phyloP scores from a whole-genome alignment of 2,888 invertebrate genomes.

The Bedellia somnulentella region DNA sequence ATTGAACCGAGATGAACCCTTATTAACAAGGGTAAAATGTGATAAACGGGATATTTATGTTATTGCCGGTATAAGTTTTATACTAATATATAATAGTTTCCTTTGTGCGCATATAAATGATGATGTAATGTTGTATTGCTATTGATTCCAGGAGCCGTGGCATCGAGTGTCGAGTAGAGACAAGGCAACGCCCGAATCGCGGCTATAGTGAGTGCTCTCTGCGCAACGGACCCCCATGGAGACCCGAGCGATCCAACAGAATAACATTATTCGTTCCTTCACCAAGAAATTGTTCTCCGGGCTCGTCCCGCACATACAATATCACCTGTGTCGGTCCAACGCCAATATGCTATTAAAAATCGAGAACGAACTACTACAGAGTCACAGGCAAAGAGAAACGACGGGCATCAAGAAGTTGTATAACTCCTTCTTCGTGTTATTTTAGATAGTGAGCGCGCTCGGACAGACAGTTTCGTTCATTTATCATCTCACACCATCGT shows the following conservation, averaged over 20 bases:
- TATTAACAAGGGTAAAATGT: no score
- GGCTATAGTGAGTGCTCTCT: slow-evolving; percentile 3
- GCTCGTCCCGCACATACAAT: slow-evolving; percentile 28
- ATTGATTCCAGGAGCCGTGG: slow-evolving; percentile 52
- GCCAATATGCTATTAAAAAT: slow-evolving; percentile 70
- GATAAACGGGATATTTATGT: no score
- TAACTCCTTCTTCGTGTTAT: slow-evolving; percentile 85
- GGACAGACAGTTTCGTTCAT: slow-evolving; percentile 14
- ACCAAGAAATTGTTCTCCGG: slow-evolving; percentile 26
- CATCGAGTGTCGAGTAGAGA: no score
- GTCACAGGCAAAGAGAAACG: slow-evolving; percentile 80
- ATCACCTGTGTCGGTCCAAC: slow-evolving; percentile 28
- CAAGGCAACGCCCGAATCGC: neutral
- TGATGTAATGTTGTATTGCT: no score
- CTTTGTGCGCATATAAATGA: no score
- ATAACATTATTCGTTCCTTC: slow-evolving; percentile 30
- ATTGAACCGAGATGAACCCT: no score
- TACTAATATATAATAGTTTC: no score
- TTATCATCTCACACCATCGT: slow-evolving; percentile 22
- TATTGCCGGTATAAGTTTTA: no score
- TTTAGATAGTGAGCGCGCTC: slow-evolving; percentile 51
- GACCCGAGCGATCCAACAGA: slow-evolving; percentile 23
- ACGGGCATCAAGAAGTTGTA: slow-evolving; percentile 85
- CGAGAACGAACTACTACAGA: slow-evolving; percentile 75
- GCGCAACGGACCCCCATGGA: slow-evolving; percentile 31